Base-by-base conservation (phyloP, 2,888 invertebrate species). In the Chrysodeixis includens region DNA sequence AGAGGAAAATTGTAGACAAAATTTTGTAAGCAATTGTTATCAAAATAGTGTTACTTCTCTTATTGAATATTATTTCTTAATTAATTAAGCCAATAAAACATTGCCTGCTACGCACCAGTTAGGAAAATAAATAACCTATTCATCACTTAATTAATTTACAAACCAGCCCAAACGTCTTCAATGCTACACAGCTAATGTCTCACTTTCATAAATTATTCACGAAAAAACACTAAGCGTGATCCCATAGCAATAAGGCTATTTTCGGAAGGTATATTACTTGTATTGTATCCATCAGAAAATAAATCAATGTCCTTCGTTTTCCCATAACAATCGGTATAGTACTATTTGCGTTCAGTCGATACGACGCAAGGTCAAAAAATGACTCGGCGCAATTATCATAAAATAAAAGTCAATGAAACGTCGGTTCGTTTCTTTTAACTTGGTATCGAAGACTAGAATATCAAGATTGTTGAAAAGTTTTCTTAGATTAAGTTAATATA, bases 341-440 rank as follows among this genome's bases (percentile, higher is more conserved):
- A 69, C 62, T 85, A 85, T 86, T 85, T 85, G 83, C 74, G 82
- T 74, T 30, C 30, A 63, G 73, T 84, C 82, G 74, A 86, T 84
- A 83, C 73, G 52, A 18, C 46, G 56, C 81, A 83, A 83, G 85
- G 85, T 75, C 82, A 81, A 70, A 70, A 69, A 65, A 64, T 59
- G 66, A 77, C 57, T 69, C 46, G 62, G 66, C 72, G 67, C 81
- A 74, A 80, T 82, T 80, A 78, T 73, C 67, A 70, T 79, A 76
- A 79, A 78, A 72, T 72, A 62, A 57, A 54, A 51, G 57, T 66
- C 64, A 70, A 58, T 66, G 51, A 62, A 60, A 44, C 49, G 52
- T 26, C 56, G 9, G 16, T 7, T 54, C 30, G 56, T 57, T 62
- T 66, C 55, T 63, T 51, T 68, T 22, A 64, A 49, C 20, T 40